Evolutionary conservation across 2,797 vertebrate genomes (phyloP), one percentile per base, ranked within the genome.

Genomic region (Okamejei kenojei): DNA sequence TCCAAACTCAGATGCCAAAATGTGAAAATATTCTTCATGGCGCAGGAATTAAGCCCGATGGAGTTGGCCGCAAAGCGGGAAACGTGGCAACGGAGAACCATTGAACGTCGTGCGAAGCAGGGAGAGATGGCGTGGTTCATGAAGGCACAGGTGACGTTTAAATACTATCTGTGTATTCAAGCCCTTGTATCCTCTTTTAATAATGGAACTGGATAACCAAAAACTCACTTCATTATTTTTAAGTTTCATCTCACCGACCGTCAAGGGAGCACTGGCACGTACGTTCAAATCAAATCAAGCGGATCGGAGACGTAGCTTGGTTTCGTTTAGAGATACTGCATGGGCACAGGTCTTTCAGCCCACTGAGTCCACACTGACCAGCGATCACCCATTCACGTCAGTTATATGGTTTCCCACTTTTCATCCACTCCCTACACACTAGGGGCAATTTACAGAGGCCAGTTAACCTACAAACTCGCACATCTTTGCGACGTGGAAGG

Each of bases 91-190:
- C 71, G 17, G 96, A 97, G 94, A 94, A 98, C 98, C 0, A 93
- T 98, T 94, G 94, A 97, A 94, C 96, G 98, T 10, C 95, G 95
- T 26, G 97, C 97, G 74, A 98, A 96, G 95, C 97, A 96, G 93
- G 97, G 96, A 0, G 96, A 98, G 94, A 95, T 97, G 94, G 97
- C 98, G 86, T 96, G 98, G 61, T 97, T 99, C 93, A 96, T 96
- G 93, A 97, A 96, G 94, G 98, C 98, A 78, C 98, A 99, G 97
- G 98, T 99, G 93, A 77, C 17, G 90, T 91, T 91, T 26, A 29
- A 29, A 86, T 17, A 86, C 17, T 63, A 86, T 11, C 54, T 63
- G 13, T 29, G 26, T 84, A 10, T 65, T 19, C 84, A n/a, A 32
- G 61, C 0, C 15, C 32, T 35, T 68, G 0, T 58, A 17, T 6